Evolutionary conservation across 2,888 invertebrate genomes (phyloP), one percentile per base, ranked within the genome.

Genomic region (Campoplex capitator): DNA sequence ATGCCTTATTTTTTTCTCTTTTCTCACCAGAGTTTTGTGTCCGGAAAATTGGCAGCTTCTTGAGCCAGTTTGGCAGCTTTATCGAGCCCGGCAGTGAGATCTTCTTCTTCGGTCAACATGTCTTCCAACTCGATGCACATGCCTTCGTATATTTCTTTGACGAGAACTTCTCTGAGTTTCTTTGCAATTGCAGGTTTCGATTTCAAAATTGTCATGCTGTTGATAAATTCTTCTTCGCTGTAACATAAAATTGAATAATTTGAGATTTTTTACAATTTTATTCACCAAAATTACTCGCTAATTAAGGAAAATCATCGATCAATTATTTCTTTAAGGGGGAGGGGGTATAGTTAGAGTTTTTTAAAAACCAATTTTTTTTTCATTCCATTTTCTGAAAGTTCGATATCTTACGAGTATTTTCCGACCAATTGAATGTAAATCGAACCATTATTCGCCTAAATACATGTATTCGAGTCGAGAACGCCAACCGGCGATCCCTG

Each of bases 171-270:
- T 42, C 92, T 89, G 16, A 94, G 62, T 73, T 91, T 93, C 11
- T 84, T 78, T 1, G 82, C 88, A n/a, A 83, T 48, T 0, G 76
- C 81, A 9, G 87, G 87, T 18, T 90, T 90, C 7, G 88, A 87
- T 54, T 92, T 89, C 51, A 92, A 73, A 54, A 90, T 84, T 28
- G 90, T 90, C n/a, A 93, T 88, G 32, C 87, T 91, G 28, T 91
- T 81, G 13, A 85, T 62, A 70, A 93, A 94, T 62, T 90, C 90
- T n/a, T 92, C 90, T 67, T 90, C 88, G 58, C 93, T 93, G 88
- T n/a, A 92, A 90, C 45, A 62, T 81, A 23, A 83, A 77, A 62
- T 7, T 7, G 32, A 32, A 23, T 23, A 23, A 23, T 23, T 23
- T 2, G 23, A 58, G 0, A 58, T 58, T 58, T 58, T 58, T 8